Evolutionary conservation across 1,140 invertebrate species (phyloP).

Genomic region (Telenomus remus): DNA sequence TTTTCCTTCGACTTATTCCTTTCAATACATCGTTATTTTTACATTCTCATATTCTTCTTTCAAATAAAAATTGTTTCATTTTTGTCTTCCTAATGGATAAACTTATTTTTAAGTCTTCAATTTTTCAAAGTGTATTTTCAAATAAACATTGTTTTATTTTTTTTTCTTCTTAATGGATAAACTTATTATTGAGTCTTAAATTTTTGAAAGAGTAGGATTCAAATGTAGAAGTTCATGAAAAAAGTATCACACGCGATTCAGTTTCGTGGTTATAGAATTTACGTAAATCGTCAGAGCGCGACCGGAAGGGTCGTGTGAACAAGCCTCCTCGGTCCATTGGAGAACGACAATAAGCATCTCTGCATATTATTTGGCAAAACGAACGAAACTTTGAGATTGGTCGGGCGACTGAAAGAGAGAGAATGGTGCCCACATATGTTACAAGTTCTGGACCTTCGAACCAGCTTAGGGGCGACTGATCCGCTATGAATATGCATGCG

Average conservation of each 20-base stretch:
- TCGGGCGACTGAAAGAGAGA: constrained; percentile 35
- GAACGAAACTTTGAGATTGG: constrained; percentile 51
- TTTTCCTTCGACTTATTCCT: too few species aligned
- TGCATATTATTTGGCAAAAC: constrained; percentile 56
- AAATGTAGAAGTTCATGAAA: too few species aligned
- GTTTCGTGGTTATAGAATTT: constrained; percentile 59
- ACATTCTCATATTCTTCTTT: too few species aligned
- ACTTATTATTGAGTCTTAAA: too few species aligned
- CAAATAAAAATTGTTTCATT: too few species aligned
- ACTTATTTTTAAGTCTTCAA: too few species aligned
- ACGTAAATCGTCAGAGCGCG: constrained; percentile 60
- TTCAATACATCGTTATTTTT: too few species aligned
- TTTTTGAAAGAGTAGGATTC: too few species aligned
- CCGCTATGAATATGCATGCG: constrained; percentile 42
- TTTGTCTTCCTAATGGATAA: too few species aligned
- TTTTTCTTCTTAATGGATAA: too few species aligned
- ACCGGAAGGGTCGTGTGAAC: constrained; percentile 60
- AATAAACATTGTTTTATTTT: too few species aligned
- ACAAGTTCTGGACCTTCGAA: constrained; percentile 30
- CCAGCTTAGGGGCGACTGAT: constrained; percentile 49
- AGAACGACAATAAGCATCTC: constrained; percentile 56
- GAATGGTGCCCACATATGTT: constrained; percentile 51
- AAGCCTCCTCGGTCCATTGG: constrained; percentile 56
- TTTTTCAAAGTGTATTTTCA: too few species aligned
- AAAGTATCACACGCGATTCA: constrained; percentile 44